Conservation (phyloP, 2,113 vertebrate species). For the Diadophis punctatus region DNA sequence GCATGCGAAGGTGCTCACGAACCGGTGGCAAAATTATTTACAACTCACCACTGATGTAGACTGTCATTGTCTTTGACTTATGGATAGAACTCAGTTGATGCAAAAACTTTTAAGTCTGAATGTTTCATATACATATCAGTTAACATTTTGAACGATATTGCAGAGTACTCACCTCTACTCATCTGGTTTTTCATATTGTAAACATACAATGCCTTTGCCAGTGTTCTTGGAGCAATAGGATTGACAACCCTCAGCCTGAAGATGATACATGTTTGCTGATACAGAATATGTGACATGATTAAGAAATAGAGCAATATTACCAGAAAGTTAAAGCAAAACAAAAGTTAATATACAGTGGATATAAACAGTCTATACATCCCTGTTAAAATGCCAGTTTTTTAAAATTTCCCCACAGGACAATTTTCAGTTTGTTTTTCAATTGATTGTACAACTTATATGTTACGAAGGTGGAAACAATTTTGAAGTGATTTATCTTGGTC, state of each 20-base stretch:
- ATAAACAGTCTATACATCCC: neutral
- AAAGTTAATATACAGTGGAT: neutral
- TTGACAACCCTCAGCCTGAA: neutral
- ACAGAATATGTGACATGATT: neutral
- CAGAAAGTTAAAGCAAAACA: neutral
- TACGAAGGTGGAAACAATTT: neutral
- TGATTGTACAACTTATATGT: neutral
- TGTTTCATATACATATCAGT: neutral
- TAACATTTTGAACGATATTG: neutral
- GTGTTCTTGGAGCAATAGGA: neutral
- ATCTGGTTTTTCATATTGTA: neutral
- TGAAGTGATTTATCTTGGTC: neutral
- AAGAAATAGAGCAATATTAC: neutral
- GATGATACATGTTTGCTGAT: neutral
- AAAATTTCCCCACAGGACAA: neutral
- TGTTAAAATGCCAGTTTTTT: neutral
- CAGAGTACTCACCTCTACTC: neutral
- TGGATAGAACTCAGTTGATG: neutral
- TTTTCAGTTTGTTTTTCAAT: neutral
- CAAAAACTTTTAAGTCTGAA: neutral
- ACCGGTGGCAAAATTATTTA: too few relatives aligned
- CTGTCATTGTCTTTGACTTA: neutral
- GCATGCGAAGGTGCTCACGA: too few relatives aligned
- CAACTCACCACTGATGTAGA: too few relatives aligned
- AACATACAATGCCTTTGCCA: neutral